These are phyloP conservation scores for Drosophila tani DNA, from an alignment of 1,140 invertebrate species.

Conservation along the genomic window DNA sequence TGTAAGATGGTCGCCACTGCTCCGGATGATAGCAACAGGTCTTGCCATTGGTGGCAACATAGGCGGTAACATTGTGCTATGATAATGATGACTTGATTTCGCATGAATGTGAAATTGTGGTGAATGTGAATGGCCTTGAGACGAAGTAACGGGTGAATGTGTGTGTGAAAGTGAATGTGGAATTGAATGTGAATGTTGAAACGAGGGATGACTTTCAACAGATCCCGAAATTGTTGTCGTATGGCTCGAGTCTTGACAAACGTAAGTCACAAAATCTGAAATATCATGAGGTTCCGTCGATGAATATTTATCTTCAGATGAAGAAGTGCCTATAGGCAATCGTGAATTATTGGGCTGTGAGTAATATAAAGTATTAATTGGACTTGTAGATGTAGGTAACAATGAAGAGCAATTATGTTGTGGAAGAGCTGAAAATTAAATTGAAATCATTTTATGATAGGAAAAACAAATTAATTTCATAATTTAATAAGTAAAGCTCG, in stretches of 20 bases:
- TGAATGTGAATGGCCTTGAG: slow-evolving; percentile 60
- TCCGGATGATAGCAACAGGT: slow-evolving; percentile 97
- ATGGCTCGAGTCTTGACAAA: slow-evolving; percentile 93
- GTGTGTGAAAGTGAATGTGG: slow-evolving; percentile 20
- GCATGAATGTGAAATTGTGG: slow-evolving; percentile 75
- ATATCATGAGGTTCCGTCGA: slow-evolving; percentile 90
- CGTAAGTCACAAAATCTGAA: slow-evolving; percentile 98
- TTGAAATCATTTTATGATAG: neutral
- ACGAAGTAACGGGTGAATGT: neutral
- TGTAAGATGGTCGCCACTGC: slow-evolving; percentile 89
- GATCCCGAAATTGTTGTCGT: slow-evolving; percentile 31
- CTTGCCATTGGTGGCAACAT: slow-evolving; percentile 98
- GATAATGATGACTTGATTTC: slow-evolving; percentile 79
- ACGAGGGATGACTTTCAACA: slow-evolving; percentile 41
- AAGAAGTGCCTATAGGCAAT: slow-evolving; percentile 47
- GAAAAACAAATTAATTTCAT: neutral
- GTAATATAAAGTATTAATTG: slow-evolving; percentile 85
- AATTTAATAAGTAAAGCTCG: neutral
- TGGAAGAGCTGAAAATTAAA: slow-evolving; percentile 48
- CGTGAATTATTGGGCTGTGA: slow-evolving; percentile 85
- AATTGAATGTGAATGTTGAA: slow-evolving; percentile 61
- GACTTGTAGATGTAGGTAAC: slow-evolving; percentile 85
- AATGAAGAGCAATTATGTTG: slow-evolving; percentile 71
- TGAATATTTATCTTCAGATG: slow-evolving; percentile 54
- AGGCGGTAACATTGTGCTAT: slow-evolving; percentile 96